These are phyloP conservation scores for Eilema sororculum DNA, from an alignment of 2,888 invertebrate genomes.

Conservation along the genomic window DNA sequence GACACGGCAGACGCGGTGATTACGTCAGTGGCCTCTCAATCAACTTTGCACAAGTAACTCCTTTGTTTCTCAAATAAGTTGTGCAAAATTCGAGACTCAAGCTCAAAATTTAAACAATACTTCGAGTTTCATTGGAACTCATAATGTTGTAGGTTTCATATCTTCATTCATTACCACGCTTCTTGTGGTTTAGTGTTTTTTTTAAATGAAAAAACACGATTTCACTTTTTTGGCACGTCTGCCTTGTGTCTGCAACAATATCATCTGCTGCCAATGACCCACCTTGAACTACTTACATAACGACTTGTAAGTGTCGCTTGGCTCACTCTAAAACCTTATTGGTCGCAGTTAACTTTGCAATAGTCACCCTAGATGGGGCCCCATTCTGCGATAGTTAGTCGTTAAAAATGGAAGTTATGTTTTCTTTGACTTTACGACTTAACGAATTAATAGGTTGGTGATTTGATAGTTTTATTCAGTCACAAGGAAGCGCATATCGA, in stretches of 20 bases:
- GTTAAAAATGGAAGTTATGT: conserved; percentile 42
- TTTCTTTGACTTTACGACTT: conserved; percentile 45
- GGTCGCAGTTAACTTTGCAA: conserved; percentile 49
- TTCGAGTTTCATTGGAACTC: not conserved
- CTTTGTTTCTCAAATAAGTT: conserved; percentile 29
- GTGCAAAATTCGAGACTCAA: conserved; percentile 20
- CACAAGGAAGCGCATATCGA: conserved; percentile 20
- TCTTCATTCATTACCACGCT: conserved; percentile 50
- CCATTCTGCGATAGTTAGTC: conserved; percentile 40
- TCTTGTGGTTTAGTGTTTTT: conserved; percentile 38
- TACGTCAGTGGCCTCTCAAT: conserved; percentile 42
- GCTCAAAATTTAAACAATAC: not conserved
- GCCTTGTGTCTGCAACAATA: conserved; percentile 78
- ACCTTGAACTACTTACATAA: conserved; percentile 84
- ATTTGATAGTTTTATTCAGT: conserved; percentile 42
- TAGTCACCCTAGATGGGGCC: conserved; percentile 57
- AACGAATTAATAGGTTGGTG: conserved; percentile 42
- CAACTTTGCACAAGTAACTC: conserved; percentile 28
- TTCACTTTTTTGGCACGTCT: conserved; percentile 85
- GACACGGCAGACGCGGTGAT: conserved; percentile 26
- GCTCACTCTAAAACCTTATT: conserved; percentile 57
- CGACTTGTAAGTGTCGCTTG: conserved; percentile 57
- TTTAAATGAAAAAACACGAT: conserved; percentile 73
- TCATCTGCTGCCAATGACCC: conserved; percentile 78
- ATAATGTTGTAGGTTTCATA: conserved; percentile 30